These are phyloP conservation scores for Cyanoramphus novaezelandiae DNA, from an alignment of 2,113 vertebrate species.

Conservation along the genomic window DNA sequence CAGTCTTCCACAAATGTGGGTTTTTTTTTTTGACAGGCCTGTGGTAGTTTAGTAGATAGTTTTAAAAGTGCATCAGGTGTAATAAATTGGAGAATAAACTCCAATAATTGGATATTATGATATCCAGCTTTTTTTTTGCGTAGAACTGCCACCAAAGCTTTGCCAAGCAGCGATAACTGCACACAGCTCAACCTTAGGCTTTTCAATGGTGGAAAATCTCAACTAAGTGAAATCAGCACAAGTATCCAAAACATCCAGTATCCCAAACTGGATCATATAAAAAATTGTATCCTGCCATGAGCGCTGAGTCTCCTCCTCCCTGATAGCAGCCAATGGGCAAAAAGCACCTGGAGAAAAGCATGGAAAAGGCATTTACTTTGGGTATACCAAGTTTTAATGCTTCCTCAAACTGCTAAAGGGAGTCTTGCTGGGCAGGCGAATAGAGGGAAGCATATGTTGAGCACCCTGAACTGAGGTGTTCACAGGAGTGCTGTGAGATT, in stretches of 20 bases:
- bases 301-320: not conserved
- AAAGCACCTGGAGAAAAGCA: not conserved
- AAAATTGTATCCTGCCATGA: not conserved
- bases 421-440: not conserved
- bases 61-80: not conserved
- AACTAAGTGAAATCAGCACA: not conserved
- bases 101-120: not conserved
- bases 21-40: rapidly evolving
- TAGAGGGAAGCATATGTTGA: not conserved
- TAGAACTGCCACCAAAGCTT: not conserved
- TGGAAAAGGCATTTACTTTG: not conserved
- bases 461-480: not conserved
- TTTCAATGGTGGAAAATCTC: not conserved
- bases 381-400: not conserved
- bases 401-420: not conserved
- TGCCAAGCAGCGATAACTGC: not conserved
- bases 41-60: not conserved
- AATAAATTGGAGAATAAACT: not conserved
- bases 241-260: not conserved
- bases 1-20: not conserved
- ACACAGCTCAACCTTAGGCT: not conserved
- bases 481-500: not conserved
- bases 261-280: not conserved
- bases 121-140: not conserved
- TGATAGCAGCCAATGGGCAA: not conserved